Base-by-base conservation (phyloP, 2,888 invertebrate genomes). In the Oscheius sp. region DNA sequence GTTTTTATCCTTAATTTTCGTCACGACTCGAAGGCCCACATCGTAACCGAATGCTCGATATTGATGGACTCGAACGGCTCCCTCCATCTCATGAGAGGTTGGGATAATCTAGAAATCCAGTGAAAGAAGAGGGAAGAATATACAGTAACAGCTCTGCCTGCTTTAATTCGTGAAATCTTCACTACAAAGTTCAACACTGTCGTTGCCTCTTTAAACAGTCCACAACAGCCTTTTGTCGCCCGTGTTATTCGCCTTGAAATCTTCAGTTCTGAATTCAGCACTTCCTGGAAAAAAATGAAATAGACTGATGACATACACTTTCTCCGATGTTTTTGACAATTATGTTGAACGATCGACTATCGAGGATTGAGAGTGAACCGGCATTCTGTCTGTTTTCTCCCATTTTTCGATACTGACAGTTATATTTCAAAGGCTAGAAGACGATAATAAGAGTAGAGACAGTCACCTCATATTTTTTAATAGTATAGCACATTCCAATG, bases 391-490 rank as follows among this genome's bases (percentile, higher is more conserved):
- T 14, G 2, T 32, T n/a, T 20, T 33, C 54, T 2, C n/a, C 4
- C 2, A 54, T 12, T 54, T 54, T 32, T 17, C 33, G 32, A 33
- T 54, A 54, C n/a, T 54, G 5, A 5, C 33, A 12, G 2, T n/a
- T 17, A 22, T 14, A 6, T 54, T 54, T 54, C 33, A 54, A 33
- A 9, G 54, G 54, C 54, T 54, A 33, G 20, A 32, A 8, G 6
- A 6, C 17, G 2, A 8, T 22, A 32, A 17, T 32, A 26, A 14
- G 32, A 20, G 6, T 17, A 14, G n/a, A 33, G 12, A 47, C 12
- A 6, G 33, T n/a, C n/a, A 54, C 54, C 54, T 54, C 33, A 54
- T 54, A 54, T 20, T 54, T 32, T 0, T 54, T n/a, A 8, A 54
- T 14, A 54, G 33, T 14, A 2, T 54, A 54, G 20, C 54, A 54